Evolutionary conservation across 2,113 vertebrate genomes (phyloP).

Genomic region (Patagioenas fasciata): DNA sequence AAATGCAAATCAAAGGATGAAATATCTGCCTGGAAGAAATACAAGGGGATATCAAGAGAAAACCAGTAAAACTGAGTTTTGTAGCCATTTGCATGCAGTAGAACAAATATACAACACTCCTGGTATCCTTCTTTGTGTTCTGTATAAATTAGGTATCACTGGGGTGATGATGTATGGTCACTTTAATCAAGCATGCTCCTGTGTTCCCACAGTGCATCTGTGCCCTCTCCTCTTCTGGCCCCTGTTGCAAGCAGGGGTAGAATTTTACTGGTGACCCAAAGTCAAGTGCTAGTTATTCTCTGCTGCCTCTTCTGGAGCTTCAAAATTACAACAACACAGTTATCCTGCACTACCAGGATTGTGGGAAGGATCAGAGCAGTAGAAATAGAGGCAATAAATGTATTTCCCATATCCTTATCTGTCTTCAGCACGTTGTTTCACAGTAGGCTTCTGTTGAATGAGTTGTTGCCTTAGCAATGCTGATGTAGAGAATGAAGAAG

Average conservation of each 20-base stretch:
- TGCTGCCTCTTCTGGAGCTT: neutral
- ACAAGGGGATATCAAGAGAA: neutral
- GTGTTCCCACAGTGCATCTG: neutral
- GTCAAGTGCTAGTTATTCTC: neutral
- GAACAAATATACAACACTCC: neutral
- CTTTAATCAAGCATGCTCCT: neutral
- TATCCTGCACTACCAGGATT: neutral
- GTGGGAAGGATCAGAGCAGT: neutral
- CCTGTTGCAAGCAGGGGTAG: neutral
- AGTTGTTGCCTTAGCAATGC: conserved; percentile 13
- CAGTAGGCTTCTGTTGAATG: neutral
- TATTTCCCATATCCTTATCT: conserved; percentile 29
- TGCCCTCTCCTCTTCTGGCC: neutral
- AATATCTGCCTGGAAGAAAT: neutral
- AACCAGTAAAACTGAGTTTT: neutral
- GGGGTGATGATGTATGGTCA: neutral
- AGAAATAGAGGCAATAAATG: neutral
- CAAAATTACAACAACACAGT: neutral
- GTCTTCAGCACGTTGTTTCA: conserved; percentile 1
- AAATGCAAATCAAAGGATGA: neutral
- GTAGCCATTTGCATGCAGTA: neutral
- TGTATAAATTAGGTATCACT: neutral
- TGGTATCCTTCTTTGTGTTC: neutral
- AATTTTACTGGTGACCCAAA: neutral
- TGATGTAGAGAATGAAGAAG: neutral